These are phyloP conservation scores for Drosophila conformis DNA, from an alignment of 2,888 invertebrate genomes.

Conservation along the genomic window DNA sequence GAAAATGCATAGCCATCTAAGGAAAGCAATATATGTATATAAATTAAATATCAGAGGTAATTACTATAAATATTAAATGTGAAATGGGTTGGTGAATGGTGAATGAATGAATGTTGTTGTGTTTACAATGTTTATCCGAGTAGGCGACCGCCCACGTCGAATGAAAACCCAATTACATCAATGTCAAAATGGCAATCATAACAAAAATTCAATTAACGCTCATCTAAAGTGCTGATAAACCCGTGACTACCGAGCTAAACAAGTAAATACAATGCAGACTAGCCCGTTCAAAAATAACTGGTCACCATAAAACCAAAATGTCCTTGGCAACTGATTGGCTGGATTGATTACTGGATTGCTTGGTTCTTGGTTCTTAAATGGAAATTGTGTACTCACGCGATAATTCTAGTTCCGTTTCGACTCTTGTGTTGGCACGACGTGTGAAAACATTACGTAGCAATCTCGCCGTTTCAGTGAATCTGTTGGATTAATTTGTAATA, in stretches of 20 bases:
- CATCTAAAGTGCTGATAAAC: constrained; percentile 34
- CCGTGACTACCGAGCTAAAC: background rate
- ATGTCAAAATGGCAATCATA: constrained; percentile 36
- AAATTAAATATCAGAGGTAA: constrained; percentile 12
- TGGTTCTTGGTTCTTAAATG: constrained; percentile 41
- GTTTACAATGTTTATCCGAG: constrained; percentile 3
- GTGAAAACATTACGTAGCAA: constrained; percentile 97
- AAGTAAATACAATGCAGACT: constrained; percentile 17
- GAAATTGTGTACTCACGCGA: constrained; percentile 92
- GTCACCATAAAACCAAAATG: constrained; percentile 29
- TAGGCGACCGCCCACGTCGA: background rate
- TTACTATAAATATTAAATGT: background rate
- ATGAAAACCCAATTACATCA: constrained; percentile 18
- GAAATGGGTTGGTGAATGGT: constrained; percentile 5
- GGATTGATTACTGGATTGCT: background rate
- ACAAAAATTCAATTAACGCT: constrained; percentile 40
- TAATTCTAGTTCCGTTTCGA: constrained; percentile 94
- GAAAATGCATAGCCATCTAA: constrained; percentile 99
- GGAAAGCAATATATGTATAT: constrained; percentile 11
- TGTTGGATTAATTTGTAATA: constrained; percentile 85
- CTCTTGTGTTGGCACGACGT: constrained; percentile 91
- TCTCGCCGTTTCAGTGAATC: constrained; percentile 98
- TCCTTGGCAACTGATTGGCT: constrained; percentile 46
- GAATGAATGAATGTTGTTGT: constrained; percentile 5
- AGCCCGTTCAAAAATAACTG: constrained; percentile 43